Conservation (phyloP, 2,797 vertebrate genomes). For the Perdix hodgsoniae region DNA sequence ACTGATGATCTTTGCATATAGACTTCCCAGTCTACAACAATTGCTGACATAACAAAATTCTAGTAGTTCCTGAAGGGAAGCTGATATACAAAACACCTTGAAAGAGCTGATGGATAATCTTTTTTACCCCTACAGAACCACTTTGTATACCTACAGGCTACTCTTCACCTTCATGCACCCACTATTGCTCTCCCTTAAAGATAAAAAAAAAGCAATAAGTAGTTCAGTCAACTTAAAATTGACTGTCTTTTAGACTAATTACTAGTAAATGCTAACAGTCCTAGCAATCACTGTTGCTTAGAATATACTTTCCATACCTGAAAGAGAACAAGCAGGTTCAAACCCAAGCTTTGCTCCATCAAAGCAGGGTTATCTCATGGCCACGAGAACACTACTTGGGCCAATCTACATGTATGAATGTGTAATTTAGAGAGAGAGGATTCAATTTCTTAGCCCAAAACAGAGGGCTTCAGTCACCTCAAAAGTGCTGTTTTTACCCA, state of each 20-base stretch:
- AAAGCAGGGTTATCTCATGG: rapidly evolving
- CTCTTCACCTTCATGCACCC: neutral
- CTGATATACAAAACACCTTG: neutral
- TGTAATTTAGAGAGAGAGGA: rapidly evolving
- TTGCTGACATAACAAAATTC: rapidly evolving
- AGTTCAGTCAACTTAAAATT: neutral
- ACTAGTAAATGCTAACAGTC: neutral
- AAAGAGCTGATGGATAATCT: neutral
- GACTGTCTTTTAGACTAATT: neutral
- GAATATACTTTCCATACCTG: neutral
- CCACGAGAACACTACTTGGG: rapidly evolving
- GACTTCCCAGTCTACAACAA: neutral
- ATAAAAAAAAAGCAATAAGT: neutral
- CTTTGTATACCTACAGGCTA: neutral
- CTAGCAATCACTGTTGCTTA: neutral
- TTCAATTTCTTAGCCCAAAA: neutral
- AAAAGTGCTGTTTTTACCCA: neutral
- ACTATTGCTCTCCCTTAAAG: neutral
- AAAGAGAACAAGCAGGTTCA: neutral
- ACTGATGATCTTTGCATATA: neutral
- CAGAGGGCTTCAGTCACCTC: neutral
- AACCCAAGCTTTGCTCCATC: neutral
- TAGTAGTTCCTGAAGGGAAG: neutral
- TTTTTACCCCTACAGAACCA: neutral
- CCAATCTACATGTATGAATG: rapidly evolving